Evolutionary conservation across 2,888 invertebrate genomes (phyloP), one percentile per base, ranked within the genome.

Genomic region (Nomada fucata): DNA sequence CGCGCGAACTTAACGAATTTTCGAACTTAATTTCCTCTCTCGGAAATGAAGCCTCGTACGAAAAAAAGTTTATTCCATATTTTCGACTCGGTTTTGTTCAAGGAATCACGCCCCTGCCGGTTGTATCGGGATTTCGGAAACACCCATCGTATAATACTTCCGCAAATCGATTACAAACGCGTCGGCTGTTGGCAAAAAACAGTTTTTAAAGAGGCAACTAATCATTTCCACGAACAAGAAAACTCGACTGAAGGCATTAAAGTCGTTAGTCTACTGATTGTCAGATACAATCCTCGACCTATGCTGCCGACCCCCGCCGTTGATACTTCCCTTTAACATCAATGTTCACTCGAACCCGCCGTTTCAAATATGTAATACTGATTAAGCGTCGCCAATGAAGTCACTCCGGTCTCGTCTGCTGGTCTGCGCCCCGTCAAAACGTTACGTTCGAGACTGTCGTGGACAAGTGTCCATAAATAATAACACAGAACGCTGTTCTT

Each of bases 221-320:
- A 0, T 15, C 26, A n/a, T 20, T 2, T 29, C 4, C 1, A 26
- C 9, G 4, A 36, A 53, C 23, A 70, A 68, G 20, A 68, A 76
- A 77, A 67, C 52, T 47, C 7, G 72, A 77, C 70, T 52, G 64
- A 82, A 76, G 67, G 69, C 61, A 64, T 52, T 20, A 53, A 53
- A 36, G 36, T 75, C 42, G 2, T 88, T 87, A 85, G 26, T 44
- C 84, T 88, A 88, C 72, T 88, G 88, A 88, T 88, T 88, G 88
- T 88, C 88, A 86, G 68, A 77, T 76, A 83, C 74, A 83, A 83
- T 80, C 71, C 79, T 63, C 65, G 61, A 71, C 57, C 75, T 50
- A 47, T n/a, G 42, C 29, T 11, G 47, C 53, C 18, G 47, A 64
- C 76, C 68, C 23, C 42, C 36, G 20, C 59, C 53, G 11, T 18